Percentiles rank a stretch among this genome's conserved stretches.
phyloP scores from a whole-genome alignment of 2,888 invertebrate species.

The Archips crataeganus region DNA sequence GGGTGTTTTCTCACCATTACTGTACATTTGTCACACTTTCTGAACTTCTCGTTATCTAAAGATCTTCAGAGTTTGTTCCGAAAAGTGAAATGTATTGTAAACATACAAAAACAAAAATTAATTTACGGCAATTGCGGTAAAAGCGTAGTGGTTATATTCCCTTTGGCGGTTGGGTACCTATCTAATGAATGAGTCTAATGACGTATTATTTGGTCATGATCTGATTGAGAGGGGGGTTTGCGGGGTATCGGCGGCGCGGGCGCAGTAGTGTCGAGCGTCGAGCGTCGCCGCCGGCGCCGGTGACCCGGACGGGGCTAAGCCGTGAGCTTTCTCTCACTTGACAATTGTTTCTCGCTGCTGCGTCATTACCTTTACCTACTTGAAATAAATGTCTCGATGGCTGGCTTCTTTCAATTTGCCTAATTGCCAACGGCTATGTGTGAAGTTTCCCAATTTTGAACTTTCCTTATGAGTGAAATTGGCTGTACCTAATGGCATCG shows the following conservation, averaged over 20 bases:
- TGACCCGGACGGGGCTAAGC: slow-evolving; percentile 28
- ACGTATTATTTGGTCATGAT: slow-evolving; percentile 13
- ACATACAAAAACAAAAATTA: background rate
- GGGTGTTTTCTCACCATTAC: slow-evolving; percentile 14
- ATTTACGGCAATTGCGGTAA: slow-evolving; percentile 18
- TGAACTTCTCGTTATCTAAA: slow-evolving; percentile 16
- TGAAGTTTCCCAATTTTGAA: slow-evolving; percentile 33
- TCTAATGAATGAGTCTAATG: slow-evolving; percentile 7
- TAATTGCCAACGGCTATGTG: slow-evolving; percentile 33
- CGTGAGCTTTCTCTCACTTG: slow-evolving; percentile 37
- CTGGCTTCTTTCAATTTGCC: slow-evolving; percentile 40
- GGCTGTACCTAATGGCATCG: background rate
- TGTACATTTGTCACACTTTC: slow-evolving; percentile 20
- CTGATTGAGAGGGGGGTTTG: slow-evolving; percentile 3
- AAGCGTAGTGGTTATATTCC: no score
- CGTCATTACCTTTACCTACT: slow-evolving; percentile 41
- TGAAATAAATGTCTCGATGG: slow-evolving; percentile 37
- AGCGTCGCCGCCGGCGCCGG: slow-evolving; percentile 17
- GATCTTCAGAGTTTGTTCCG: slow-evolving; percentile 6
- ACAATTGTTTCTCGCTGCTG: slow-evolving; percentile 41
- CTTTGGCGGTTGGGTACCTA: slow-evolving; percentile 9
- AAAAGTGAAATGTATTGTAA: slow-evolving; percentile 29
- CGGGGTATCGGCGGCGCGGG: slow-evolving; percentile 9
- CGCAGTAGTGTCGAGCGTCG: background rate
- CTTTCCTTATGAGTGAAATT: slow-evolving; percentile 32